phyloP scores from a whole-genome alignment of 2,113 vertebrate species.

The Macaca mulatta region DNA sequence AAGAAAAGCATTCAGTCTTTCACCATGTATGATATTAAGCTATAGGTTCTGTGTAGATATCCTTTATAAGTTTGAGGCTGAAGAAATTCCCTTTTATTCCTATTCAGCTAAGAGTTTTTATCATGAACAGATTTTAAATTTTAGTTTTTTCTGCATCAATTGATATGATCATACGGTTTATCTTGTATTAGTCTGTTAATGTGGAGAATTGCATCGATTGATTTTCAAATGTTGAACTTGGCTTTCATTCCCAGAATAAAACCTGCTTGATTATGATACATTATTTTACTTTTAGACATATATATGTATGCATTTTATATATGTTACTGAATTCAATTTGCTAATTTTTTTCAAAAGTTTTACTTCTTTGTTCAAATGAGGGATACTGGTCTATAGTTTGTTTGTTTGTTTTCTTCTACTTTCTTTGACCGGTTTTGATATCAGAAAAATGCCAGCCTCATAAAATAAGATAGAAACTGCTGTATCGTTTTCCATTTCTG shows the following conservation, averaged over 20 bases:
- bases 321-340: not conserved
- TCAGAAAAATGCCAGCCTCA: not conserved
- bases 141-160: not conserved
- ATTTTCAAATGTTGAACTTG: not conserved
- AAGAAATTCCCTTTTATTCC: not conserved
- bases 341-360: not conserved
- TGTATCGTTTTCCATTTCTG: not conserved
- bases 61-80: not conserved
- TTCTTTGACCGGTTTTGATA: not conserved
- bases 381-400: not conserved
- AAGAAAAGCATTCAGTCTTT: not conserved
- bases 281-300: not conserved
- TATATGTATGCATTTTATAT: too few relatives aligned
- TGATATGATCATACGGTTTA: not conserved
- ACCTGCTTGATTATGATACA: not conserved
- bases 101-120: not conserved
- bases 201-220: not conserved
- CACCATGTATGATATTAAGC: not conserved
- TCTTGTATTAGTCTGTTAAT: not conserved
- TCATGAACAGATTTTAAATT: not conserved
- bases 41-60: not conserved
- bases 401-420: not conserved
- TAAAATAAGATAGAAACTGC: not conserved
- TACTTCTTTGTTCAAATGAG: constrained; percentile 6
- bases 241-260: not conserved